Base-by-base conservation (phyloP, 2,797 vertebrate genomes). In the Carcharodon carcharias region DNA sequence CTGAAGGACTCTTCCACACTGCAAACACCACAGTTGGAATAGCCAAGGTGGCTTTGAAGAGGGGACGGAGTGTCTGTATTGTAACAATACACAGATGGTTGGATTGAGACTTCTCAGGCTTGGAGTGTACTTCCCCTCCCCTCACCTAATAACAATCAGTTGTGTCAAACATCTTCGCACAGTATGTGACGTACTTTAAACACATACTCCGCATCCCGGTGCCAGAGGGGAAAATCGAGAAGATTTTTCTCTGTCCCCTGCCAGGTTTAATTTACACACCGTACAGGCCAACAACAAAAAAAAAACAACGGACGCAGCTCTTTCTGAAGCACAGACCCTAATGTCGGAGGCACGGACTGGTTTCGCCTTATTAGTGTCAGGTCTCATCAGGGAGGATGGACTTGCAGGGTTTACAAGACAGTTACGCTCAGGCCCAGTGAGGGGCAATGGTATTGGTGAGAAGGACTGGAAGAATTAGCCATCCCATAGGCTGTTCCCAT, bases 41-140 rank as follows among this genome's bases (percentile, higher is more conserved):
- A 40, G 91, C 61, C 61, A 93, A 65, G 35, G 91, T 93, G 91
- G 91, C 61, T 93, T 67, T 93, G 91, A 45, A 93, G 91, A 65
- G 8, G 61, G 91, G 91, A 65, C n/a, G 8, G 58, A 18, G n/a
- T 93, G n/a, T 93, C 61, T 9, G 91, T 40, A 23, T 45, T 93
- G 91, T 45, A 92, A 93, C 61, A 67, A 93, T 45, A 65, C 61
- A 67, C 91, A 93, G 91, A 93, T 93, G 91, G 91, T 63, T 65
- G 8, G n/a, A 67, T 26, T 21, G 16, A 67, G 67, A 93, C 91
- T 23, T 67, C 61, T 45, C 61, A 93, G 7, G 18, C 40, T 85
- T 8, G 5, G 21, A 65, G 61, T 40, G 40, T n/a, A 18, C 21
- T 26, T 26, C 21, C 91, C 63, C 18, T 35, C 21, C 21, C 18